Evolutionary conservation across 2,113 vertebrate species (phyloP), one percentile per base, ranked within the genome.

Genomic region (Nannospalax galili): DNA sequence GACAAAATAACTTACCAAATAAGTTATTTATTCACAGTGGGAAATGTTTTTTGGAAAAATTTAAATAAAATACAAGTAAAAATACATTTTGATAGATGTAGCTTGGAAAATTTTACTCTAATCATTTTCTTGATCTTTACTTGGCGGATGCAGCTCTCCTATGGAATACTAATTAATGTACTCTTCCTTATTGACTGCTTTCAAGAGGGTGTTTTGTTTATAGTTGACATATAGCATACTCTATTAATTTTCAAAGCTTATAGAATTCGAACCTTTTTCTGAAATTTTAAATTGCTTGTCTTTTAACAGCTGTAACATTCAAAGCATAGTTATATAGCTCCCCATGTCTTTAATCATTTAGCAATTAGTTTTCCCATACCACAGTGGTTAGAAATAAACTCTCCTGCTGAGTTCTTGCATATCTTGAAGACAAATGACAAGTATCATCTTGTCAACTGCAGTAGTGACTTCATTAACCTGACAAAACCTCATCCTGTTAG

Each of bases 281-380:
- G 78, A 92, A 62, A 96, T 94, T 92, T 95, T 93, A 97, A 92
- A 95, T 97, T 96, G 70, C 80, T 91, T 95, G 58, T 86, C 88
- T 79, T 91, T 58, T 95, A 95, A 89, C 64, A 90, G 88, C 96
- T 95, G 85, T 94, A 91, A 86, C 88, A 93, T 90, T 82, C 72
- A 92, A 95, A 95, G 62, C 40, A 40, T 30, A 77, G 64, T 97
- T 94, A 88, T 73, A 3, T 81, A 89, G 80, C 80, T 92, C 84
- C 65, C 78, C n/a, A 20, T 84, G 56, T 92, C 82, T 96, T 92
- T 88, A 93, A 75, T 94, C 37, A 65, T 92, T 81, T 88, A 84
- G 32, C 60, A 37, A 42, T 89, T 93, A 40, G 52, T 95, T 96
- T 84, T 92, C 56, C 72, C 52, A 45, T 48, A 73, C 77, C 52